Evolutionary conservation across 2,113 vertebrate genomes (phyloP).

Genomic region (Periophthalmodon schlosseri): DNA sequence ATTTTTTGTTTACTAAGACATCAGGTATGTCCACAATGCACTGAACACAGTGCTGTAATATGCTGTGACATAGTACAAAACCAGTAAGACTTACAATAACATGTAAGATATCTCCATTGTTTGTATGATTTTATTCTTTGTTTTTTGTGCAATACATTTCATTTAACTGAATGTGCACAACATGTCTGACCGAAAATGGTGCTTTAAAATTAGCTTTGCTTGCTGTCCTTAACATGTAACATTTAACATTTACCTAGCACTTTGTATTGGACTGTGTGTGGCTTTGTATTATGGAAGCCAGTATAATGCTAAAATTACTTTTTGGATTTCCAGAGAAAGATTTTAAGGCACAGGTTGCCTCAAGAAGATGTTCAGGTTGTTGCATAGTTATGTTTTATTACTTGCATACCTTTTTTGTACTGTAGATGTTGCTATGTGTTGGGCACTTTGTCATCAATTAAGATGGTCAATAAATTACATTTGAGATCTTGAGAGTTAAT

Average conservation of each 20-base stretch:
- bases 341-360: constrained; percentile 89
- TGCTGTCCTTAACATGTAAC: constrained; percentile 59
- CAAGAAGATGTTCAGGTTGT: constrained; percentile 76
- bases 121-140: constrained; percentile 52
- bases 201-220: constrained; percentile 69
- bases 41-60: constrained; percentile 55
- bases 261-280: constrained; percentile 77
- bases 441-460: constrained; percentile 81
- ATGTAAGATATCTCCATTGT: constrained; percentile 43
- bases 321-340: constrained; percentile 70
- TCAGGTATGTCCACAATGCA: constrained; percentile 76
- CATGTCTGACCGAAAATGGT: constrained; percentile 74
- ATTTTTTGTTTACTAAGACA: constrained; percentile 58
- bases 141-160: constrained; percentile 72
- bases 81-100: constrained; percentile 42
- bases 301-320: constrained; percentile 65
- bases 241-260: constrained; percentile 69
- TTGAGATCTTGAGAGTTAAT: not conserved
- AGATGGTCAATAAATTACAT: constrained; percentile 58
- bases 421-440: constrained; percentile 22
- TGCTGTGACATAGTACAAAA: constrained; percentile 65
- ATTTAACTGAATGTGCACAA: constrained; percentile 67
- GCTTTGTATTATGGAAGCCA: constrained; percentile 68
- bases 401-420: constrained; percentile 61
- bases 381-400: constrained; percentile 75